Percentiles rank a stretch among this genome's conserved stretches.
Evolutionary conservation across 2,888 invertebrate species (phyloP).

Genomic region (Pristionchus entomophagus): DNA sequence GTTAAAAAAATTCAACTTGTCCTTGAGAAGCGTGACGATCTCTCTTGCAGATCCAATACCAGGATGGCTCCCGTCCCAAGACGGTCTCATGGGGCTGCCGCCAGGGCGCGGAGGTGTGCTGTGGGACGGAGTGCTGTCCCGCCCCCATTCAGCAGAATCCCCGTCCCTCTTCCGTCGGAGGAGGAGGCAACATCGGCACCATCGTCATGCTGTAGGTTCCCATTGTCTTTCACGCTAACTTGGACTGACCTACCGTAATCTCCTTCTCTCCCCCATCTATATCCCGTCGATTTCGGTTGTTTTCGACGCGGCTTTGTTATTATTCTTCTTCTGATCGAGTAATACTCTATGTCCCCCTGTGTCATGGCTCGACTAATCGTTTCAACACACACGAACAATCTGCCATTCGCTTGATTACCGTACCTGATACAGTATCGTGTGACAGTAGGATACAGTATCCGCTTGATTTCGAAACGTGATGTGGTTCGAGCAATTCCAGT

Average conservation of each 20-base stretch:
- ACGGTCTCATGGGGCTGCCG: conserved; percentile 69
- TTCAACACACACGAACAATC: neutral
- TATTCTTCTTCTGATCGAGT: conserved; percentile 9
- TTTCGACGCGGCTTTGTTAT: conserved; percentile 28
- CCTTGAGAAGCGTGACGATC: neutral
- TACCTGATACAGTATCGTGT: neutral
- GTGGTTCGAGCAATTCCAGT: conserved; percentile 37
- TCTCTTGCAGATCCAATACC: conserved; percentile 69
- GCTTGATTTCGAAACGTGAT: neutral
- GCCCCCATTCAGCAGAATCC: neutral
- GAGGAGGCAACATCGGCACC: conserved; percentile 2
- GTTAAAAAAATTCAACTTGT: too few relatives aligned
- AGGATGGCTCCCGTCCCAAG: conserved; percentile 70
- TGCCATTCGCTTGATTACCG: neutral
- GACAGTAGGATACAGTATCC: neutral
- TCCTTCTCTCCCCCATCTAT: neutral
- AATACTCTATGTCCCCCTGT: neutral
- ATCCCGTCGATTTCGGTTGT: conserved; percentile 13
- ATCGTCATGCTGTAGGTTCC: conserved; percentile 42
- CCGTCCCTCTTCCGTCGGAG: neutral
- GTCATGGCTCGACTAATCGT: conserved; percentile 25
- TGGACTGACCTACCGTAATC: neutral
- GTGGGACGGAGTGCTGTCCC: conserved; percentile 72
- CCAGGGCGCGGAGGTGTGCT: conserved; percentile 57
- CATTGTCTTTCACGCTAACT: neutral